phyloP scores from a whole-genome alignment of 2,888 invertebrate species.

The Drosophila picticornis region DNA sequence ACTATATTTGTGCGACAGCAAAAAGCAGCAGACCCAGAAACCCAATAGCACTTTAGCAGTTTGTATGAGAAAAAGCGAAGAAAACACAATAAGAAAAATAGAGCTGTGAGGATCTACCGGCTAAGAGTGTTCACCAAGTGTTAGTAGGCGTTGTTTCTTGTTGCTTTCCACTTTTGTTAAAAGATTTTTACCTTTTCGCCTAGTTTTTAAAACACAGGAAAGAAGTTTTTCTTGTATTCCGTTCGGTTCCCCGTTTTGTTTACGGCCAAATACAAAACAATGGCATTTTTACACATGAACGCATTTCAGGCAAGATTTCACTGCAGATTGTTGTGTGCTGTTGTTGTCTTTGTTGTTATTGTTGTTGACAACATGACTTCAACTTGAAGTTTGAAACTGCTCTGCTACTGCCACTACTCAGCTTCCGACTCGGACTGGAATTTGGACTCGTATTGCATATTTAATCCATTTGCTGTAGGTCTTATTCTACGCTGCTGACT shows the following conservation, averaged over 20 bases:
- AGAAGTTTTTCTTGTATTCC: constrained; percentile 42
- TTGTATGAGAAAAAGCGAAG: constrained; percentile 7
- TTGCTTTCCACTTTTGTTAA: constrained; percentile 47
- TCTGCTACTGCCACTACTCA: constrained; percentile 31
- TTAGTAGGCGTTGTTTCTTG: constrained; percentile 41
- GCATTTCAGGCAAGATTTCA: constrained; percentile 56
- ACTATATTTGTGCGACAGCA: constrained; percentile 31
- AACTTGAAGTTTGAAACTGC: constrained; percentile 53
- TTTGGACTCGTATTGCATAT: constrained; percentile 64
- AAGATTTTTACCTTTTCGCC: constrained; percentile 57
- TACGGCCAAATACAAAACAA: constrained; percentile 73
- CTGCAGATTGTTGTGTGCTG: neutral
- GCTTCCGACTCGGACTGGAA: constrained; percentile 8
- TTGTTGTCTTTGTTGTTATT: constrained; percentile 23
- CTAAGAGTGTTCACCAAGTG: constrained; percentile 47
- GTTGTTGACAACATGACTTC: constrained; percentile 49
- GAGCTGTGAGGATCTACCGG: constrained; percentile 48
- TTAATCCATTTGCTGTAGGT: constrained; percentile 58
- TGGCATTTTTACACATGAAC: constrained; percentile 75
- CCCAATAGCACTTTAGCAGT: constrained; percentile 66
- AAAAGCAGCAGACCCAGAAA: constrained; percentile 28
- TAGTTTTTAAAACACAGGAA: constrained; percentile 53
- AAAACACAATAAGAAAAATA: neutral
- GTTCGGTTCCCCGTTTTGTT: constrained; percentile 65
- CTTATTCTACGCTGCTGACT: constrained; percentile 21